Conservation (phyloP, 2,797 vertebrate genomes). For the Lepidocolaptes lacrymiger region DNA sequence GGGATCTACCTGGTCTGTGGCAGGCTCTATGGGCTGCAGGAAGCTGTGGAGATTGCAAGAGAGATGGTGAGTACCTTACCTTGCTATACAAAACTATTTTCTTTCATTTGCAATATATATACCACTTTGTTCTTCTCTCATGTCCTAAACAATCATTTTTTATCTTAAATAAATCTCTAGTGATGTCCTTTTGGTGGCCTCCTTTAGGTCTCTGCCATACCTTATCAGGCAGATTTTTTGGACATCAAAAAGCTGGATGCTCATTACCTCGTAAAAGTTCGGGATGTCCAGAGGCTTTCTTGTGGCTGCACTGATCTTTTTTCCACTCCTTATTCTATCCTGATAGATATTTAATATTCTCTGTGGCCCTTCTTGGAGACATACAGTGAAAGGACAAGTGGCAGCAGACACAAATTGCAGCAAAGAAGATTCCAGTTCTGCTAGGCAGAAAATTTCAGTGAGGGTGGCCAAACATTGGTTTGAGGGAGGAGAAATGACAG, state of each 20-base stretch:
- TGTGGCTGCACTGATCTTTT: accelerated
- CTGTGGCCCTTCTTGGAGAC: neutral
- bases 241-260: neutral
- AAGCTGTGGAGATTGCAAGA: constrained; percentile 96
- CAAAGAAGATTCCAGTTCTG: neutral
- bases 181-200: neutral
- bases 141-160: neutral
- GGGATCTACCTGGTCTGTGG: constrained; percentile 98
- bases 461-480: neutral
- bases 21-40: constrained; percentile 96
- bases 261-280: neutral
- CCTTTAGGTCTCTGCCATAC: neutral
- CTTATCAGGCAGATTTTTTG: neutral
- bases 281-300: neutral
- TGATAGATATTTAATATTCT: neutral
- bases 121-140: neutral
- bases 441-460: neutral
- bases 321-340: neutral
- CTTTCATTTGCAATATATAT: neutral
- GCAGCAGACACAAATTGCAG: neutral
- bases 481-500: neutral
- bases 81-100: neutral
- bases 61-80: constrained; percentile 86
- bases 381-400: neutral
- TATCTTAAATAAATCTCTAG: neutral